Conservation (phyloP, 2,888 invertebrate species). For the Hedya salicella region DNA sequence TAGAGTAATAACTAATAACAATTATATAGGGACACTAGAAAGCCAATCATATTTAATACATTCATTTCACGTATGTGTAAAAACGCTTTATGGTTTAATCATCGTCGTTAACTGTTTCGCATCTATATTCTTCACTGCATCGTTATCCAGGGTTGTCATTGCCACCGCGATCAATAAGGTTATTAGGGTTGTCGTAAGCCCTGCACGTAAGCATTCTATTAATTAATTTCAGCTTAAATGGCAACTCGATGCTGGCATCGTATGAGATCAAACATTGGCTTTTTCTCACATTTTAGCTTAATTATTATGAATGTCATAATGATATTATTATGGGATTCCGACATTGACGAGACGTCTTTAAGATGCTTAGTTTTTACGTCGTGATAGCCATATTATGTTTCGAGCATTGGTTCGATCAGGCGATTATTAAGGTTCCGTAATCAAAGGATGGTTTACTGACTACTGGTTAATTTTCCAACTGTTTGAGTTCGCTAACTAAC, state of each 20-base stretch:
- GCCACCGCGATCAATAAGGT: constrained; percentile 11
- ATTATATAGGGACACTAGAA: too few species aligned
- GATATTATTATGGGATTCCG: constrained; percentile 29
- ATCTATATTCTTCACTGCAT: constrained; percentile 19
- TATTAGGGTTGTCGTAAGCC: constrained; percentile 27
- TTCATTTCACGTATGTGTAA: too few species aligned
- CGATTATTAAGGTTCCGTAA: too few species aligned
- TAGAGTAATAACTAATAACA: too few species aligned
- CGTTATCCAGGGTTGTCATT: constrained; percentile 27
- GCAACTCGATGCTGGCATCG: constrained; percentile 25
- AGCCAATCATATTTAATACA: too few species aligned
- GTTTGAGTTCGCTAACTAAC: too few species aligned
- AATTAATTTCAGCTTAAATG: constrained; percentile 43
- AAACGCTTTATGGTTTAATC: too few species aligned
- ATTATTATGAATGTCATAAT: constrained; percentile 37
- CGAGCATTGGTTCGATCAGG: neutral
- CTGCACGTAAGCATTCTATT: constrained; percentile 36
- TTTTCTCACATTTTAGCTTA: constrained; percentile 22
- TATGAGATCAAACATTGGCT: constrained; percentile 29
- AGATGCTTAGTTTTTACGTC: constrained; percentile 22
- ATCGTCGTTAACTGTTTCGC: neutral
- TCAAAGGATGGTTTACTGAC: too few species aligned
- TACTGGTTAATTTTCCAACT: too few species aligned
- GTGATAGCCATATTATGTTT: neutral
- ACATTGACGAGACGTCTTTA: constrained; percentile 9